These are phyloP conservation scores for Trinorchestia longiramus DNA, from an alignment of 1,140 invertebrate genomes.

Conservation along the genomic window DNA sequence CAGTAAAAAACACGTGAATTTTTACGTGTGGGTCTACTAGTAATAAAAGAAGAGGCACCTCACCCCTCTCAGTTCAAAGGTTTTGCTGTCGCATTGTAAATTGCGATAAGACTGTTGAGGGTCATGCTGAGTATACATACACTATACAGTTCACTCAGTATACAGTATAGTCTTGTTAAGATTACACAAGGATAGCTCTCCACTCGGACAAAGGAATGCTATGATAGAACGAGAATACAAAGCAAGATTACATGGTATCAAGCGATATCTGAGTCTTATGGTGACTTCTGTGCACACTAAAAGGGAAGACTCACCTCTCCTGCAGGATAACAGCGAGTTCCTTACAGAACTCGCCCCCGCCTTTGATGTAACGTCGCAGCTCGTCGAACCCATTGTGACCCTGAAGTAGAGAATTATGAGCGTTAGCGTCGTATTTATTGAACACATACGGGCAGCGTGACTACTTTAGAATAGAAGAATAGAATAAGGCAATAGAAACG, in stretches of 20 bases:
- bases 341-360: conserved; percentile 94
- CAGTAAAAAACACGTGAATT: too few species aligned
- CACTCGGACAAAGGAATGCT: neutral
- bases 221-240: neutral
- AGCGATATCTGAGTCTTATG: neutral
- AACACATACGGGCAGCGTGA: neutral
- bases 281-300: neutral
- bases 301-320: conserved; percentile 80
- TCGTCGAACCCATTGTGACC: conserved; percentile 94
- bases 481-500: too few species aligned
- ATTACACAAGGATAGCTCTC: neutral
- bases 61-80: too few species aligned
- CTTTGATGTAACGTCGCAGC: conserved; percentile 89
- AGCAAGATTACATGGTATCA: neutral
- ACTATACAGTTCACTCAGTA: too few species aligned
- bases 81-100: too few species aligned
- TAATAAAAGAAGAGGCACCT: too few species aligned
- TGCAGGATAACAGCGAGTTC: conserved; percentile 88
- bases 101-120: too few species aligned
- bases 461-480: neutral
- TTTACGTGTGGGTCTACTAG: too few species aligned
- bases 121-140: too few species aligned
- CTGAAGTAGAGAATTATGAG: conserved; percentile 73
- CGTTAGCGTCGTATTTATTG: neutral
- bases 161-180: neutral